Base-by-base conservation (phyloP, 2,797 vertebrate species). In the Anguilla megastoma region DNA sequence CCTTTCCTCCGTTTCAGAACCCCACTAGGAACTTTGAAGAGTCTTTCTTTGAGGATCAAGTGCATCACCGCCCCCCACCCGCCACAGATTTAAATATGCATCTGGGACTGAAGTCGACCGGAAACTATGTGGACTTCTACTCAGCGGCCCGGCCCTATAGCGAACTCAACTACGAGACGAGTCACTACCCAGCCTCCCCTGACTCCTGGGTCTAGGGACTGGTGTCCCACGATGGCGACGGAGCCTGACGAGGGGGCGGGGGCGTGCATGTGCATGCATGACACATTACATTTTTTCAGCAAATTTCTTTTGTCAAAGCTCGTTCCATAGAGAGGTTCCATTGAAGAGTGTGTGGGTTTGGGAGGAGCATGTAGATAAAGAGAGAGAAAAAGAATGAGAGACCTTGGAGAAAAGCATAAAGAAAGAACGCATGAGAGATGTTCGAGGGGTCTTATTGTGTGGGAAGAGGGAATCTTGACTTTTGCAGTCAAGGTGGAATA, bases 61-160 rank as follows among this genome's bases (percentile, higher is more conserved):
- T 97, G 90, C 97, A 97, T 93, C 97, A 97, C 93, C 96, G 96
- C 41, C 96, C 97, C 74, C 95, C 96, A 90, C 95, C 98, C n/a
- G 94, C 96, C 92, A 95, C 97, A 0, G 98, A 99, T 94, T 97
- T 99, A 94, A 98, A 98, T 95, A 99, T 99, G 98, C 98, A 99
- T 91, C 97, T 99, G 97, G 98, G 98, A 94, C 97, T 99, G 92
- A 99, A 99, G 95, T 99, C 98, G 94, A 99, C 98, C 0, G 98
- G 98, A 92, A 99, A 99, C 95, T 99, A 99, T 3, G 98, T 99
- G 89, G 98, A 99, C 96, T 99, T 99, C 97, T 99, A 99, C 95
- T 99, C 98, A 4, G 98, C 98, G 69, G 98, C 98, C 93, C 97
- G 98, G 93, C 98, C 98, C 90, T 99, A 99, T 96, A 99, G 98